phyloP scores from a whole-genome alignment of 2,888 invertebrate genomes.

The Agonopterix alstromeriana region DNA sequence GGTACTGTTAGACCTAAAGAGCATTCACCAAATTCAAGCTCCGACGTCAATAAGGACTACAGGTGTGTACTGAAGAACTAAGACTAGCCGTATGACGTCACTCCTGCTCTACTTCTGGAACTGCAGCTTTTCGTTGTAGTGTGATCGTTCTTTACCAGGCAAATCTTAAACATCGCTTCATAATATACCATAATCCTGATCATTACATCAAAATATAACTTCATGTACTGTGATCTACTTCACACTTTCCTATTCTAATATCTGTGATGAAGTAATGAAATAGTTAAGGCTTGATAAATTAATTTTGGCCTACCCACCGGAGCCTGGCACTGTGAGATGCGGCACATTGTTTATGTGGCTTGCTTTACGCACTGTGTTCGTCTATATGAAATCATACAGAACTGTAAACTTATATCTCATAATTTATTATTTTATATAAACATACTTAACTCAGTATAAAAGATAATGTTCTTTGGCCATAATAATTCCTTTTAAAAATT shows the following conservation, averaged over 20 bases:
- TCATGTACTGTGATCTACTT: slow-evolving; percentile 40
- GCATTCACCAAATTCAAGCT: slow-evolving; percentile 65
- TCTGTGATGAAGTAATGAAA: slow-evolving; percentile 64
- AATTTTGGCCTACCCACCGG: slow-evolving; percentile 63
- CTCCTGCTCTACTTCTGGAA: slow-evolving; percentile 16
- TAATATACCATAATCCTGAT: slow-evolving; percentile 31
- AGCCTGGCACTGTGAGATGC: slow-evolving; percentile 26
- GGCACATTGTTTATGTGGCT: slow-evolving; percentile 20
- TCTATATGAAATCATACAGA: neutral
- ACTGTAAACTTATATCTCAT: neutral
- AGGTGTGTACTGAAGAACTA: slow-evolving; percentile 76
- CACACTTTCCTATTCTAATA: slow-evolving; percentile 63
- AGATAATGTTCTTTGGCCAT: neutral
- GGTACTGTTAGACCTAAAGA: slow-evolving; percentile 76
- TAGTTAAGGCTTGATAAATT: slow-evolving; percentile 43
- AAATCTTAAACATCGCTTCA: slow-evolving; percentile 29
- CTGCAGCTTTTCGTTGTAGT: slow-evolving; percentile 13
- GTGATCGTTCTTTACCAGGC: slow-evolving; percentile 4
- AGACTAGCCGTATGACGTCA: slow-evolving; percentile 21
- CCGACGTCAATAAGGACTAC: slow-evolving; percentile 75
- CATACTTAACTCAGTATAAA: too few relatives aligned
- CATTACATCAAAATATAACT: slow-evolving; percentile 23
- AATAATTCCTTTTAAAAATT: too few relatives aligned
- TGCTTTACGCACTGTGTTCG: slow-evolving; percentile 27
- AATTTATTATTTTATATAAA: too few relatives aligned